A percentile compares a stretch with the other conserved stretches of the same genome.
phyloP scores from a whole-genome alignment of 2,797 vertebrate genomes.

The Pangasius krempfi region DNA sequence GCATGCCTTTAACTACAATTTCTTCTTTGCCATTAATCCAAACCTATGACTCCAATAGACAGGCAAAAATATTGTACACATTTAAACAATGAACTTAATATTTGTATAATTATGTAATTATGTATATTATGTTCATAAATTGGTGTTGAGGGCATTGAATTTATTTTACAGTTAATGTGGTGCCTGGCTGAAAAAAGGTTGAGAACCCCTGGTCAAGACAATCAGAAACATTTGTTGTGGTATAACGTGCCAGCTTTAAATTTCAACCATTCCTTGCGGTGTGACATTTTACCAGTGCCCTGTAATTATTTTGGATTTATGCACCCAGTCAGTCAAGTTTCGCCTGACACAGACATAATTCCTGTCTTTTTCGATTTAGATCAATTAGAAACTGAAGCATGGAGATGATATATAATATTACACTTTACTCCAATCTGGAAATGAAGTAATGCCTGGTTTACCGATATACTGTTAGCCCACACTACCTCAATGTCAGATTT shows the following conservation, averaged over 20 bases:
- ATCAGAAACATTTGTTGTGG: neutral
- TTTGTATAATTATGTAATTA: too few relatives aligned
- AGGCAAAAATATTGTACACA: neutral
- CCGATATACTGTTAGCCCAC: neutral
- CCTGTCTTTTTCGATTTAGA: neutral
- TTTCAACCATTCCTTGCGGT: neutral
- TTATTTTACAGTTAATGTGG: neutral
- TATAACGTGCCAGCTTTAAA: neutral
- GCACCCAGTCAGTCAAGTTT: neutral
- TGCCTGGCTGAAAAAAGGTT: neutral
- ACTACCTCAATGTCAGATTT: neutral
- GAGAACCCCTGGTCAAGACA: neutral
- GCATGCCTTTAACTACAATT: neutral
- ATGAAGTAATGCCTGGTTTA: neutral
- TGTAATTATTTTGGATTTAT: neutral
- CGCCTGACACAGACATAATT: neutral
- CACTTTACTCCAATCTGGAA: neutral
- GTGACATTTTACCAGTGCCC: neutral
- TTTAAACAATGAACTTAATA: too few relatives aligned
- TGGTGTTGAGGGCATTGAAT: neutral
- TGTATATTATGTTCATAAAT: neutral
- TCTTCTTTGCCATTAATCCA: neutral
- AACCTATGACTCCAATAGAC: neutral
- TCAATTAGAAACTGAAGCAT: neutral
- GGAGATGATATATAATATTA: neutral